A percentile compares a stretch with the other conserved stretches of the same genome.
phyloP scores from a whole-genome alignment of 2,797 vertebrate genomes.

The Buphagus erythrorhynchus region DNA sequence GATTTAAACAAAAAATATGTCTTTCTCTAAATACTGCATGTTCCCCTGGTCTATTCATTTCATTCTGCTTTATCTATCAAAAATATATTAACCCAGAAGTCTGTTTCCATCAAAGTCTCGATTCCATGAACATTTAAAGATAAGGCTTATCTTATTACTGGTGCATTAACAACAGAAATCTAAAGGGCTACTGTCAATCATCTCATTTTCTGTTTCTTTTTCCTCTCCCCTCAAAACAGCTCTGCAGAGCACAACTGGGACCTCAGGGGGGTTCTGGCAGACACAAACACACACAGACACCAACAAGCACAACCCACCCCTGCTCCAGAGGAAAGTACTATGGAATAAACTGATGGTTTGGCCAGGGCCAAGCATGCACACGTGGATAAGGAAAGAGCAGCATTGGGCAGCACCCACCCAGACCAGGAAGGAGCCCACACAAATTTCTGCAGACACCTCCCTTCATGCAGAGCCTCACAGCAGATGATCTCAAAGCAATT shows the following conservation, averaged over 20 bases:
- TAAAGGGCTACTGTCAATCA: slow-evolving; percentile 84
- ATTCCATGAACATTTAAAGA: slow-evolving; percentile 95
- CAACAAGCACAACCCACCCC: neutral
- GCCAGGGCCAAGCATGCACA: neutral
- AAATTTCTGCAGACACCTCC: fast-evolving
- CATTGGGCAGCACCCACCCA: neutral
- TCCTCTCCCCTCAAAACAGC: slow-evolving; percentile 1
- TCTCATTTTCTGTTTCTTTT: neutral
- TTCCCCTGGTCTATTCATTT: slow-evolving; percentile 82
- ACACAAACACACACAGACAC: neutral
- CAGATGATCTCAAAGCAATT: neutral
- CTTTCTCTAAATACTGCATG: slow-evolving; percentile 11
- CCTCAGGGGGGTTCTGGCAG: neutral
- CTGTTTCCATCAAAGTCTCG: slow-evolving; percentile 93
- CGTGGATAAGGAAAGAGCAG: neutral
- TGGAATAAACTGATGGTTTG: neutral
- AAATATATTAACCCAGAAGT: slow-evolving; percentile 97
- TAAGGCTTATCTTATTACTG: slow-evolving; percentile 97
- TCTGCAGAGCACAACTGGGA: neutral
- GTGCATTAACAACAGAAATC: slow-evolving; percentile 90
- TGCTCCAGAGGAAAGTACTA: fast-evolving
- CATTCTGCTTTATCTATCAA: slow-evolving; percentile 93
- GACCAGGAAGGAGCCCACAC: fast-evolving
- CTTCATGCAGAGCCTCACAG: fast-evolving
- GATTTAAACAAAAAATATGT: slow-evolving; percentile 27